Conservation (phyloP, 2,888 invertebrate species). For the Diaprepes abbreviatus region DNA sequence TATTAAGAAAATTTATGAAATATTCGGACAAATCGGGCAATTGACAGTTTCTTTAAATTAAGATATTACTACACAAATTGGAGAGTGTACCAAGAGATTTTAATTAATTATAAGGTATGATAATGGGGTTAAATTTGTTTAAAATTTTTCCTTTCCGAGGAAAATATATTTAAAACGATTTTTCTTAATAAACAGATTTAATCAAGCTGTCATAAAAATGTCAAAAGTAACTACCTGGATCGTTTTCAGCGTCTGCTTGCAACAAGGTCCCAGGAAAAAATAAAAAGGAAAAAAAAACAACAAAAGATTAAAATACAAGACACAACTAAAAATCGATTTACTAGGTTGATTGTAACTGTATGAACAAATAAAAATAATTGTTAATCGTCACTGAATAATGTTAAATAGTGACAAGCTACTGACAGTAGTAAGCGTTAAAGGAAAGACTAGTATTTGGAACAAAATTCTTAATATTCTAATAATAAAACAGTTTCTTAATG, state of each 20-base stretch:
- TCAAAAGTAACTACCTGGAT: conserved; percentile 63
- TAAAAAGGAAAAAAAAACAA: conserved; percentile 57
- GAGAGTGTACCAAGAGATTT: no score
- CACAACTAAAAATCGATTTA: conserved; percentile 36
- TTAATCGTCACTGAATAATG: no score
- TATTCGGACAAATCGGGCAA: conserved; percentile 46
- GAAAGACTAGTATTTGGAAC: no score
- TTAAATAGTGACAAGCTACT: conserved; percentile 1
- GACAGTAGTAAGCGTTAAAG: no score
- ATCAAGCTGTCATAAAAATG: conserved; percentile 54
- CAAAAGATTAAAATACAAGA: conserved; percentile 50
- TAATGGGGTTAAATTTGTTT: no score
- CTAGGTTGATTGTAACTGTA: conserved; percentile 12
- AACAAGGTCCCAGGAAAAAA: conserved; percentile 62
- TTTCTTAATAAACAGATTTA: conserved; percentile 32
- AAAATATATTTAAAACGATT: no score
- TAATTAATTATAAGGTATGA: no score
- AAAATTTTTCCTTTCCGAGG: no score
- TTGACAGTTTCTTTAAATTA: no score
- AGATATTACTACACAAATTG: no score
- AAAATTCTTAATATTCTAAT: no score
- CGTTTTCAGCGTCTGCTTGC: conserved; percentile 64
- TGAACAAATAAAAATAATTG: conserved; percentile 28
- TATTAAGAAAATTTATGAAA: not conserved
- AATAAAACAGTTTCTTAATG: no score